Evolutionary conservation across 2,113 vertebrate genomes (phyloP).

Genomic region (Otolemur garnettii): DNA sequence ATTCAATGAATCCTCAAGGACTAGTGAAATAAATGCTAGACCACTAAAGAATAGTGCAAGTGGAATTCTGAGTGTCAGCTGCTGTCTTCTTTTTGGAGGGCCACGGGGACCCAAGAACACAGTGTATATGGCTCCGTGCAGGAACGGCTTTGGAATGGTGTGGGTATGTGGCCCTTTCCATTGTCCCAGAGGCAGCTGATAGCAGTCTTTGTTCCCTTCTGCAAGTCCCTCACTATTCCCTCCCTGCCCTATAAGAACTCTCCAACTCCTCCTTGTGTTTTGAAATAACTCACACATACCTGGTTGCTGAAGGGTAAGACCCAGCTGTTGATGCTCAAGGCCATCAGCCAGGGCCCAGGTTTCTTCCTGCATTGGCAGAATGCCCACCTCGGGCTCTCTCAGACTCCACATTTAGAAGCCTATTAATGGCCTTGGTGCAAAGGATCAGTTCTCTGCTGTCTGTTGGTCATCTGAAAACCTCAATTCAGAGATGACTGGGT

Average conservation of each 20-base stretch:
- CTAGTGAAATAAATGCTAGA: conserved; percentile 87
- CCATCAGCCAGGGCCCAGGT: background rate
- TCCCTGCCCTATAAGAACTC: background rate
- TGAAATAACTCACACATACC: background rate
- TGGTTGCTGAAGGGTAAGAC: background rate
- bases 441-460: background rate
- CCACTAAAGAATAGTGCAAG: background rate
- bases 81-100: background rate
- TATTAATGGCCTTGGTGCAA: background rate
- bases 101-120: background rate
- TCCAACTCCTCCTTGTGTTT: background rate
- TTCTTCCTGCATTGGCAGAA: background rate
- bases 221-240: background rate
- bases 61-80: background rate
- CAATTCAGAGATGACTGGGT: background rate
- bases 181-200: background rate
- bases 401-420: background rate
- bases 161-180: fast-evolving
- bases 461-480: background rate
- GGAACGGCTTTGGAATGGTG: background rate
- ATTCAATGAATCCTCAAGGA: conserved; percentile 87
- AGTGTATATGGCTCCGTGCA: fast-evolving
- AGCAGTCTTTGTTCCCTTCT: background rate
- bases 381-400: background rate
- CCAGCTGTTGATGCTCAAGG: background rate